phyloP scores from a whole-genome alignment of 2,888 invertebrate species.

The Exephanes ischioxanthus region DNA sequence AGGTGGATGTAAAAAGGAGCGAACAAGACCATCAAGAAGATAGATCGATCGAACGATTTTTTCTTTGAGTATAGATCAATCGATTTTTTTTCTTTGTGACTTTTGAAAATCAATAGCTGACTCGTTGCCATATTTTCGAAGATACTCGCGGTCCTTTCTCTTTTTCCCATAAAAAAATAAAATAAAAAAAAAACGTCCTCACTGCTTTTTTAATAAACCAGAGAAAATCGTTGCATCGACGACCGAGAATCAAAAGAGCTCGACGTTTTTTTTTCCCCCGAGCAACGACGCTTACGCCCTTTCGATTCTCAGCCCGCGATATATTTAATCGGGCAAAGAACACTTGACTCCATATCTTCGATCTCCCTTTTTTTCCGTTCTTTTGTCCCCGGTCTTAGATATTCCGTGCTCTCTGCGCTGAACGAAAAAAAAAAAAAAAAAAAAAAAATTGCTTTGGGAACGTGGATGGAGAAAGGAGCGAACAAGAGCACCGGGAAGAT shows the following conservation, averaged over 20 bases:
- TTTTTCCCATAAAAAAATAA: background rate
- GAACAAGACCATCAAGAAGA: background rate
- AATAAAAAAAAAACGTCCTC: too few species aligned
- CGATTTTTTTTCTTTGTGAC: slow-evolving; percentile 8
- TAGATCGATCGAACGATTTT: too few species aligned
- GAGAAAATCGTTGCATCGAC: too few species aligned
- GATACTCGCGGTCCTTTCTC: background rate
- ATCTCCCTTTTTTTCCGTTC: background rate
- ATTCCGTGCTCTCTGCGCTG: too few species aligned
- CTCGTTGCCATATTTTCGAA: background rate
- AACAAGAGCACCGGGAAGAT: slow-evolving; percentile 29
- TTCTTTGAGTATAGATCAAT: too few species aligned
- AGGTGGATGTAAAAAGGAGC: background rate
- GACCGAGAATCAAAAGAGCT: too few species aligned
- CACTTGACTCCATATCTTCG: slow-evolving; percentile 14
- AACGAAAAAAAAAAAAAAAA: background rate
- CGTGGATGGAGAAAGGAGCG: too few species aligned
- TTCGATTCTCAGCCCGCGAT: too few species aligned
- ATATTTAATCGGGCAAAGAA: slow-evolving; percentile 4
- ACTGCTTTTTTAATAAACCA: too few species aligned
- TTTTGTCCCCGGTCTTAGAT: background rate
- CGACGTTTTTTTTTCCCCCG: too few species aligned
- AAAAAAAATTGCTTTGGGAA: background rate
- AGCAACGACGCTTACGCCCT: too few species aligned
- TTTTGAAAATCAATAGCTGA: slow-evolving; percentile 9